A percentile compares a stretch with the other conserved stretches of the same genome.
Conservation (phyloP, 35 echinoderm and acorn worm species). For the Apostichopus japonicus region DNA sequence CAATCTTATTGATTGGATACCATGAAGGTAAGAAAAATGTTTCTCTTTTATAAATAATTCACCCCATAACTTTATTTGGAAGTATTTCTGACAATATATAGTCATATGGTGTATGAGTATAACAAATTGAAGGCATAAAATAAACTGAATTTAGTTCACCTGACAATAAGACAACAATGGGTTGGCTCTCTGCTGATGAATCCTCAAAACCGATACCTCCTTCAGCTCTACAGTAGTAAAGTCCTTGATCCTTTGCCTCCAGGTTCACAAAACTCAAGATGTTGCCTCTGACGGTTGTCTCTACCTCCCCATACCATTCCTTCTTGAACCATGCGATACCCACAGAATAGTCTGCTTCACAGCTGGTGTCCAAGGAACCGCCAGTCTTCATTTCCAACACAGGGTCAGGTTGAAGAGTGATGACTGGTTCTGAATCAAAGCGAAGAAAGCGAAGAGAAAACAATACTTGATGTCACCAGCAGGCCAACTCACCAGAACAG, state of each 20-base stretch:
- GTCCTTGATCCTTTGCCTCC: neutral
- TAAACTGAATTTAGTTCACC: neutral
- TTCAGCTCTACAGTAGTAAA: constrained; percentile 20
- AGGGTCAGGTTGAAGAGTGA: neutral
- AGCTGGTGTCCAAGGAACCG: neutral
- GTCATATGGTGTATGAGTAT: too few relatives aligned
- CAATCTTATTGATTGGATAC: too few relatives aligned
- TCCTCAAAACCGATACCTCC: neutral
- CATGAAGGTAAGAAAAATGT: too few relatives aligned
- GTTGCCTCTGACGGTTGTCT: constrained; percentile 1
- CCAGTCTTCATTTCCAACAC: neutral
- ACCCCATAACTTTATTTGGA: too few relatives aligned
- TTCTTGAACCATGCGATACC: constrained; percentile 23
- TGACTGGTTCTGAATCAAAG: neutral
- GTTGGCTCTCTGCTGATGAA: neutral
- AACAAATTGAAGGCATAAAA: too few relatives aligned
- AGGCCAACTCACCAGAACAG: too few relatives aligned
- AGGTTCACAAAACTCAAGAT: constrained; percentile 14
- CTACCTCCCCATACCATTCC: constrained; percentile 25
- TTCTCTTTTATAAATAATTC: too few relatives aligned
- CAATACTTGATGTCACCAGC: too few relatives aligned
- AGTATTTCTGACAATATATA: too few relatives aligned
- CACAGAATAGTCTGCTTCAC: constrained; percentile 16
- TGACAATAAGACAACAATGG: neutral
- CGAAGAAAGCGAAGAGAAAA: too few relatives aligned